phyloP scores from a whole-genome alignment of 1,140 invertebrate species.

The Pristionchus pacificus region DNA sequence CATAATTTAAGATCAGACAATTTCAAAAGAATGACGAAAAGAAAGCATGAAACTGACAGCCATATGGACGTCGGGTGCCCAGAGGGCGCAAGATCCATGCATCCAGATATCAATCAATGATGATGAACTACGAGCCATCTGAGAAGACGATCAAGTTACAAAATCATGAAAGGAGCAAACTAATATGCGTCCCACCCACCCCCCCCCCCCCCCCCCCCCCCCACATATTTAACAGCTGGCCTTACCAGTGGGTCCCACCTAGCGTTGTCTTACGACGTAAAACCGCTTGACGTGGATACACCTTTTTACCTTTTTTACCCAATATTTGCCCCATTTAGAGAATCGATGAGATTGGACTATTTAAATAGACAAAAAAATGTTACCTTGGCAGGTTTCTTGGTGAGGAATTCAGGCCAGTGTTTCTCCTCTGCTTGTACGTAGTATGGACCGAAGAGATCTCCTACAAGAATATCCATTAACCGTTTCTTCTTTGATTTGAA shows the following conservation, averaged over 20 bases:
- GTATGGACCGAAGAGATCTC: not conserved
- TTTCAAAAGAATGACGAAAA: not conserved
- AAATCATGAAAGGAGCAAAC: too few species aligned
- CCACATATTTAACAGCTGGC: too few species aligned
- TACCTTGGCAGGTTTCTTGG: not conserved
- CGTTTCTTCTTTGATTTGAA: not conserved
- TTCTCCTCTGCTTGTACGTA: not conserved
- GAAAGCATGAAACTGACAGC: not conserved
- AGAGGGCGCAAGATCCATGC: not conserved
- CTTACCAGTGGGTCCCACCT: too few species aligned
- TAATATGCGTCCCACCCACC: too few species aligned
- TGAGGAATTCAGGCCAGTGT: not conserved
- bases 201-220: too few species aligned
- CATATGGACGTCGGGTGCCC: not conserved
- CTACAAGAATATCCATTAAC: not conserved
- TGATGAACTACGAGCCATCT: too few species aligned
- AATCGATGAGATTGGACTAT: not conserved
- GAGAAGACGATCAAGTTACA: too few species aligned
- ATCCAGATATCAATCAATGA: not conserved
- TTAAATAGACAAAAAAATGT: not conserved
- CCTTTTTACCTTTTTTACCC: too few species aligned
- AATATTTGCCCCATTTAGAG: too few species aligned
- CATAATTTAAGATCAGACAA: too few species aligned
- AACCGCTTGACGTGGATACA: too few species aligned
- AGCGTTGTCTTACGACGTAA: too few species aligned